Evolutionary conservation across 2,888 invertebrate genomes (phyloP), one percentile per base, ranked within the genome.

Genomic region (Terebella lapidaria): DNA sequence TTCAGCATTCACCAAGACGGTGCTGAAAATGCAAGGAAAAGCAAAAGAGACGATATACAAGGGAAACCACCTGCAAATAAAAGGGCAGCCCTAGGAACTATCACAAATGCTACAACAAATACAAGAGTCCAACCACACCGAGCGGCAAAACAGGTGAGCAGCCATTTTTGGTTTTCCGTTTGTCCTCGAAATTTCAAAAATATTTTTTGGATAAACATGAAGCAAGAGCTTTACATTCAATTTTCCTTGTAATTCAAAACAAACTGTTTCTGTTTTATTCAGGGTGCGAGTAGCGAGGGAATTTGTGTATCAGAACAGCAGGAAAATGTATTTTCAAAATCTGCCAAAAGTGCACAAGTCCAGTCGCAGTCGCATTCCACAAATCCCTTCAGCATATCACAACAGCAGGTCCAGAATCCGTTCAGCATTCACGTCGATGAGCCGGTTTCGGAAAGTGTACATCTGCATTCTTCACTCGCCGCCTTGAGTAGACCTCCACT

Each of bases 61-160:
- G 57, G 52, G 10, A 49, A 53, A 29, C 15, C 29, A 20, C 49
- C 57, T 24, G 52, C 25, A 15, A 57, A 18, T 20, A 57, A 53
- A 52, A 25, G 57, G 5, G 29, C 57, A 49, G 57, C 57, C 25
- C 30, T 57, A 10, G 57, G 57, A 52, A 24, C n/a, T n/a, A 51
- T 57, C 5, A 57, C 57, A 57, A 57, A 57, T 24, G n/a, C n/a
- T n/a, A 4, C 47, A 3, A 5, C 10, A 5, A 22, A 49, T 22
- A 46, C 47, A 10, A 25, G 57, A 57, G 57, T 57, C 24, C 57
- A 57, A 52, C 57, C 57, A 20, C 22, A 18, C 5, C 56, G 57
- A 28, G 30, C 52, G 28, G 57, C 57, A 4, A 57, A 57, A 52
- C 57, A 57, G 57, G 57, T 57, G 24, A 28, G 53, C 26, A 22